Evolutionary conservation across 2,113 vertebrate genomes (phyloP).

Genomic region (Proterorhinus semilunaris): DNA sequence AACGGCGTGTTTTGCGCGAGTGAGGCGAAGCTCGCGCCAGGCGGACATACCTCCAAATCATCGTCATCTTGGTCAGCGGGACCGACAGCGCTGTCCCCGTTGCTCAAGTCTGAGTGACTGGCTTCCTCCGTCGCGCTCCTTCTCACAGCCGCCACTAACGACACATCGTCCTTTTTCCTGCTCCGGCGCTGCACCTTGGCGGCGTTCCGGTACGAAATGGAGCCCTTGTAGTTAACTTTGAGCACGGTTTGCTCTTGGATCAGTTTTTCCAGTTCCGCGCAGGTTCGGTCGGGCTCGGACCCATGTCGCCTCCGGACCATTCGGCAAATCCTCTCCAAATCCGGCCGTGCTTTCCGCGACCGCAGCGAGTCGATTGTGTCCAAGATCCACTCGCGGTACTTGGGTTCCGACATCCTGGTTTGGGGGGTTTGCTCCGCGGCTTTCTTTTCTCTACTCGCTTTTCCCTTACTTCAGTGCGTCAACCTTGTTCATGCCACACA

Average conservation of each 20-base stretch:
- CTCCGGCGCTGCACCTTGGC: slow-evolving; percentile 84
- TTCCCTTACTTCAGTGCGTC: slow-evolving; percentile 69
- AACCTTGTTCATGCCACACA: slow-evolving; percentile 66
- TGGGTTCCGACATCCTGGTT: slow-evolving; percentile 74
- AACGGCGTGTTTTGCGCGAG: slow-evolving; percentile 12
- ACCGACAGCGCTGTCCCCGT: slow-evolving; percentile 77
- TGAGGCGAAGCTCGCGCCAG: slow-evolving; percentile 16
- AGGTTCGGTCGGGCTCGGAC: slow-evolving; percentile 87
- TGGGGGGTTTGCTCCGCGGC: slow-evolving; percentile 40
- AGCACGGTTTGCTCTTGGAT: slow-evolving; percentile 88
- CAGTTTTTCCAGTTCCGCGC: slow-evolving; percentile 88
- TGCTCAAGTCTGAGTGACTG: slow-evolving; percentile 74
- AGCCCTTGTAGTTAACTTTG: slow-evolving; percentile 92
- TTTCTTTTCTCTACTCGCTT: slow-evolving; percentile 45
- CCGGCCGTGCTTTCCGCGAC: slow-evolving; percentile 90
- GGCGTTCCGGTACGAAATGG: slow-evolving; percentile 89
- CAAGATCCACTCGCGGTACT: slow-evolving; percentile 89
- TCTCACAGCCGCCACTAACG: slow-evolving; percentile 68
- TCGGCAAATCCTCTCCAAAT: slow-evolving; percentile 91
- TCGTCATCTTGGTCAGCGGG: slow-evolving; percentile 72
- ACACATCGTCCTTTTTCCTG: slow-evolving; percentile 77
- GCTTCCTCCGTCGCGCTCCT: slow-evolving; percentile 75
- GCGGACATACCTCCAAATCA: slow-evolving; percentile 69
- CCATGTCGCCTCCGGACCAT: slow-evolving; percentile 91
- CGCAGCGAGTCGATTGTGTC: slow-evolving; percentile 92